Conservation (phyloP, 2,113 vertebrate genomes). For the Tyto alba region DNA sequence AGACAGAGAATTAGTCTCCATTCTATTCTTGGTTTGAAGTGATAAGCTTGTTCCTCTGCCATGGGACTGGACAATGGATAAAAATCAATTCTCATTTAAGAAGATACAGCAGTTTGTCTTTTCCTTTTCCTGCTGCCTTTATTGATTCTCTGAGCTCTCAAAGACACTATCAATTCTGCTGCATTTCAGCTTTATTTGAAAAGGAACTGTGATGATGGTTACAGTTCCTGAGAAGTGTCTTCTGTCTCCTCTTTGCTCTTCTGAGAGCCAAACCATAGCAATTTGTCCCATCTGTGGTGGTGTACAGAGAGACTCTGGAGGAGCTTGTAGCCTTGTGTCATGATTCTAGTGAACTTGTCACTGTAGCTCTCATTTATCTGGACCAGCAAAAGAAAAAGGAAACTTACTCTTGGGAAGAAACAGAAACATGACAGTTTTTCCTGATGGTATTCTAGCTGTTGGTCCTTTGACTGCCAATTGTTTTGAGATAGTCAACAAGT, state of each 20-base stretch:
- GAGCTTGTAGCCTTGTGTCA: neutral
- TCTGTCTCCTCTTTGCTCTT: neutral
- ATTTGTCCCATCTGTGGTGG: neutral
- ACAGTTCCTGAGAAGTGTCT: neutral
- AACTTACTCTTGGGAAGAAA: neutral
- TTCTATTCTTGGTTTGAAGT: constrained; percentile 54
- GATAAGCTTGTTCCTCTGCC: constrained; percentile 57
- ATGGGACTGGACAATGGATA: constrained; percentile 49
- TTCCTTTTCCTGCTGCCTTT: constrained; percentile 48
- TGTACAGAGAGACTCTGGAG: neutral
- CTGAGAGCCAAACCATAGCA: neutral
- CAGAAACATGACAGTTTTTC: rapidly evolving
- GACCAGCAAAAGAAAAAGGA: neutral
- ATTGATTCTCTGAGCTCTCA: constrained; percentile 36
- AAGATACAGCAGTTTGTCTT: constrained; percentile 41
- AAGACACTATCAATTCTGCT: constrained; percentile 33
- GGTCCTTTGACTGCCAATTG: neutral
- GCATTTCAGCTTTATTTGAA: neutral
- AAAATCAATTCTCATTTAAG: constrained; percentile 71
- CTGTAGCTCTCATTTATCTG: neutral
- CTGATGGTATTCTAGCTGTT: neutral
- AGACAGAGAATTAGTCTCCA: constrained; percentile 61
- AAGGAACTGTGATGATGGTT: neutral
- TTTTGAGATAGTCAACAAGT: neutral
- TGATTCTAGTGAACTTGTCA: neutral